Evolutionary conservation across 35 echinoderm and acorn worm species (phyloP), one percentile per base, ranked within the genome.

Genomic region (Acanthaster planci): DNA sequence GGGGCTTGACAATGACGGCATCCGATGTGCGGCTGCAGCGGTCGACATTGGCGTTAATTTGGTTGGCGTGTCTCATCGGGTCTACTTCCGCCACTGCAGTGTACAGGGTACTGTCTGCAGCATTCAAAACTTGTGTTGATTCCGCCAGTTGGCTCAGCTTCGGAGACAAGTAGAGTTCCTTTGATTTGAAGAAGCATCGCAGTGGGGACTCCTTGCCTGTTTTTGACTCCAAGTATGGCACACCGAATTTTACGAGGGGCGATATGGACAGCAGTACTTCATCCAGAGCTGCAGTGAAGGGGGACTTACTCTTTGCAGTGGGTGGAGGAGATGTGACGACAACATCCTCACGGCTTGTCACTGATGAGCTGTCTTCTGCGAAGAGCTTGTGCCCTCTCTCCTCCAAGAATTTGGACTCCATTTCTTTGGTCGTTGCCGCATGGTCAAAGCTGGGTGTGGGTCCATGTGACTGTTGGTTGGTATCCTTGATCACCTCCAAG

Each of bases 181-280:
- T 55, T 5, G 56, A 26, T 57, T 54, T 54, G 55, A 99, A 84
- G 68, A 92, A 90, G 4, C 82, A 67, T n/a, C 67, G 54, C 9
- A 82, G 55, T 1, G 77, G 59, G 16, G 86, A 97, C 34, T 42
- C 39, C 59, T 88, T 84, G 6, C 96, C 96, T 37, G 76, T 39
- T 38, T 87, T 77, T 2, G 86, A 89, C 39, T 91, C 92, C 47
- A 94, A 79, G 76, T 91, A 99, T 17, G 96, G 96, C 51, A 78
- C 44, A 32, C 67, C 60, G 23, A 78, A 82, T 35, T 42, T 78
- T 12, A 92, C 26, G 27, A 88, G 84, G 1, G 96, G 96, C 2
- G 96, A 99, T 0, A 87, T 77, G 5, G 89, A 90, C 2, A 97
- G 80, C 17, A 83, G 60, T 6, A 29, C 76, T n/a, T 85, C 60